phyloP scores from a whole-genome alignment of 2,113 vertebrate genomes.

The Eleginops maclovinus region DNA sequence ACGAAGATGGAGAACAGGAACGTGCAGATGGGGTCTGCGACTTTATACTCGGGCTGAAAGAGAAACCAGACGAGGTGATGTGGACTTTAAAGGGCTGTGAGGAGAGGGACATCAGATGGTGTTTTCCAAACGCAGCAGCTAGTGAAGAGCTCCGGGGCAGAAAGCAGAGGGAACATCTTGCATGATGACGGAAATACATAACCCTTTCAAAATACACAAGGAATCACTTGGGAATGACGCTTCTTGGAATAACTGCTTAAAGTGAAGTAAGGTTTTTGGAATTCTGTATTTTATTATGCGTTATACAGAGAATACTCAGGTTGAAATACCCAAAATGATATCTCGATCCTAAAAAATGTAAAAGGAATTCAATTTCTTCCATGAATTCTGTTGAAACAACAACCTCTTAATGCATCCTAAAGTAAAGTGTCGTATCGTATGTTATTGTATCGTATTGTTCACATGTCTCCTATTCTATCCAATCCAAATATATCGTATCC shows the following conservation, averaged over 20 bases:
- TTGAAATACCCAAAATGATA: no score
- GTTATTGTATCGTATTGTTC: no score
- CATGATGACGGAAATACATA: background rate
- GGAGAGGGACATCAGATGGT: slow-evolving; percentile 47
- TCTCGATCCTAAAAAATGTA: no score
- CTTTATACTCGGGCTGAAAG: slow-evolving; percentile 94
- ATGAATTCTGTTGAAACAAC: background rate
- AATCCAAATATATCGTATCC: no score
- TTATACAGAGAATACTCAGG: background rate
- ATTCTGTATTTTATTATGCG: background rate
- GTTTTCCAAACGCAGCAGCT: slow-evolving; percentile 25
- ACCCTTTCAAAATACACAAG: slow-evolving; percentile 1
- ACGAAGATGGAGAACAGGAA: slow-evolving; percentile 97
- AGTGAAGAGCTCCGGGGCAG: slow-evolving; percentile 13
- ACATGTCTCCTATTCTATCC: no score
- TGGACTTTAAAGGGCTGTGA: background rate
- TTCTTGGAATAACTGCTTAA: background rate
- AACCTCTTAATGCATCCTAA: no score
- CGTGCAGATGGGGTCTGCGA: slow-evolving; percentile 96
- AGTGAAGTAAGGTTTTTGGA: background rate
- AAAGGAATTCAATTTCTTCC: background rate
- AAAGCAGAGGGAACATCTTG: slow-evolving; percentile 18
- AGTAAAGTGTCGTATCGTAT: background rate
- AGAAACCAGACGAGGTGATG: background rate
- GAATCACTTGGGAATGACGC: background rate